Evolutionary conservation across 2,113 vertebrate genomes (phyloP).

Genomic region (Butorides virescens): DNA sequence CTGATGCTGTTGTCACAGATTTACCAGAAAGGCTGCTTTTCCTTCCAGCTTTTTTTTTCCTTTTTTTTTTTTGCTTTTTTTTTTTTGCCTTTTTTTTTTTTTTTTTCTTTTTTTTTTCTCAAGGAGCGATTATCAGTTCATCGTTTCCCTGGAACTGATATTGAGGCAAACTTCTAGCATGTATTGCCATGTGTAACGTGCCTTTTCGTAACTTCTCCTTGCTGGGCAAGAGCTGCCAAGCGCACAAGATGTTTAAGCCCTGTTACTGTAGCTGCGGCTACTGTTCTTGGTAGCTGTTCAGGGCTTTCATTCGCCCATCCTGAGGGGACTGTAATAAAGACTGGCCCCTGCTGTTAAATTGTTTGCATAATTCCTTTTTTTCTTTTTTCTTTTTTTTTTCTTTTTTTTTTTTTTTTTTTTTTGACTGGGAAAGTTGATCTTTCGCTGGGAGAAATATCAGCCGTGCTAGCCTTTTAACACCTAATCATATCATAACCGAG

Average conservation of each 20-base stretch:
- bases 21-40: constrained; percentile 54
- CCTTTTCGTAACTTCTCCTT: not conserved
- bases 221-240: not conserved
- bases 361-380: not conserved
- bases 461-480: not conserved
- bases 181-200: not conserved
- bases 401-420: not conserved
- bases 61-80: not conserved
- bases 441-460: not conserved
- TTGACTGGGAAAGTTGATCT: not conserved
- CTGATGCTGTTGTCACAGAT: constrained; percentile 36
- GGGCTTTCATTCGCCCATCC: not conserved
- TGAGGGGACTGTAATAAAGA: constrained; percentile 14
- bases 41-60: not conserved
- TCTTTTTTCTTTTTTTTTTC: not conserved
- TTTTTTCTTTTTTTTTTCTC: not conserved
- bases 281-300: constrained; percentile 7
- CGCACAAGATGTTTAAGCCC: not conserved
- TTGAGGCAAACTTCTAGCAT: not conserved
- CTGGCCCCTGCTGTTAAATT: constrained; percentile 18
- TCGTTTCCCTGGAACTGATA: constrained; percentile 14
- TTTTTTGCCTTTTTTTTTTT: not conserved
- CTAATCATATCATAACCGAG: not conserved
- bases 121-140: not conserved
- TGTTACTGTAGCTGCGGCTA: not conserved